Conservation (phyloP, 2,113 vertebrate species). For the Sisor rabdophorus region DNA sequence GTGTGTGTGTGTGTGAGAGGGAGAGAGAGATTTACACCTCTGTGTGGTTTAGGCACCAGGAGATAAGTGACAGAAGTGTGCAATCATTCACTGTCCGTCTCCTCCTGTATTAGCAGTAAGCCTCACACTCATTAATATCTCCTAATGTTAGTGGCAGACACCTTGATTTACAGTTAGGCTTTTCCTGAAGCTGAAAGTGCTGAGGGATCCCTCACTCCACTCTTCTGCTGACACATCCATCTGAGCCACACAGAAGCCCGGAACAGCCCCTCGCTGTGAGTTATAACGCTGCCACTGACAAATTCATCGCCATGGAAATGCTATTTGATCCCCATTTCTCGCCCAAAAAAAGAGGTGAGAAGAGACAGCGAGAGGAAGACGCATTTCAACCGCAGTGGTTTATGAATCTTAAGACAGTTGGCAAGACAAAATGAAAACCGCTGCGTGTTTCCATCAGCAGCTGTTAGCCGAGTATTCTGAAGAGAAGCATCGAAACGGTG, state of each 20-base stretch:
- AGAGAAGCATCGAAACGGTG: not conserved
- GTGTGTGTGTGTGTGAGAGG: too few relatives aligned
- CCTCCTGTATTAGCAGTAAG: conserved; percentile 50
- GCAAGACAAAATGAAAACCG: not conserved
- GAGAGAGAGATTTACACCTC: conserved; percentile 5
- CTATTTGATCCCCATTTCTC: not conserved
- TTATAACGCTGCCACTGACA: conserved; percentile 47
- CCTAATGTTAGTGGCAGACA: conserved; percentile 50
- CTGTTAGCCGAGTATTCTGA: conserved; percentile 12
- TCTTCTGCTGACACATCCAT: conserved; percentile 35
- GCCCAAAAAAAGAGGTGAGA: not conserved
- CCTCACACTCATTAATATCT: conserved; percentile 50
- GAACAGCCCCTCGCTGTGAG: conserved; percentile 45
- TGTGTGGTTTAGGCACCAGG: conserved; percentile 9
- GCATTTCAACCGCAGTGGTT: conserved; percentile 13
- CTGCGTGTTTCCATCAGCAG: not conserved
- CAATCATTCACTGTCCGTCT: conserved; percentile 41
- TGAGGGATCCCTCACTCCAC: conserved; percentile 47
- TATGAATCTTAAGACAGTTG: conserved; percentile 9
- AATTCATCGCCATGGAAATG: conserved; percentile 49
- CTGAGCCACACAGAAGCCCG: conserved; percentile 33
- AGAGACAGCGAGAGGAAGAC: not conserved
- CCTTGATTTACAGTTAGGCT: conserved; percentile 52
- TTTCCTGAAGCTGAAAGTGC: conserved; percentile 44
- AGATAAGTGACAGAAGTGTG: conserved; percentile 34